These are phyloP conservation scores for Orthosia gracilis DNA, from an alignment of 2,888 invertebrate genomes.

Conservation along the genomic window DNA sequence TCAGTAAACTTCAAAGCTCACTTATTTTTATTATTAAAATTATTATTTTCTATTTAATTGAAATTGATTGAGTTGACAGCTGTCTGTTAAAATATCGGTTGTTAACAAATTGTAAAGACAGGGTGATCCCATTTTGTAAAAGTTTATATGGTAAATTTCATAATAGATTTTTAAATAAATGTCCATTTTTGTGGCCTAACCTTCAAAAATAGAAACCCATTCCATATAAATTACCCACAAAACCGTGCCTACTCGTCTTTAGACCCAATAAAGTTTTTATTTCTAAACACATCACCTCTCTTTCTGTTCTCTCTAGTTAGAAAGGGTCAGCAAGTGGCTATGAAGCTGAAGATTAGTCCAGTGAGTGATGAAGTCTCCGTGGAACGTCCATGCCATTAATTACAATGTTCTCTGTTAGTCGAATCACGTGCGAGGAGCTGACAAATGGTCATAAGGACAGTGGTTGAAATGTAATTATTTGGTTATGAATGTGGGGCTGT, in stretches of 20 bases:
- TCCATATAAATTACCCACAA: not conserved
- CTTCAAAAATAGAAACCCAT: not conserved
- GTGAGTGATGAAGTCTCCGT: slow-evolving; percentile 54
- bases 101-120: not conserved
- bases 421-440: slow-evolving; percentile 68
- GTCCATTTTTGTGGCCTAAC: not conserved
- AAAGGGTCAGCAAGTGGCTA: slow-evolving; percentile 35
- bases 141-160: not conserved
- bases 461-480: slow-evolving; percentile 71
- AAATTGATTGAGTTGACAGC: slow-evolving; percentile 16
- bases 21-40: not conserved
- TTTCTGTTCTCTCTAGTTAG: slow-evolving; percentile 2
- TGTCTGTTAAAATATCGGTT: not conserved
- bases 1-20: not conserved
- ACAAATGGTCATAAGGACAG: slow-evolving; percentile 72
- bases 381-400: slow-evolving; percentile 69
- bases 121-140: not conserved
- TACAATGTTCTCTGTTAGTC: slow-evolving; percentile 64
- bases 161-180: not conserved
- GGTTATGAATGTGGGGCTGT: slow-evolving; percentile 49
- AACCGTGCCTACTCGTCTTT: not conserved
- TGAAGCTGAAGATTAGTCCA: slow-evolving; percentile 59
- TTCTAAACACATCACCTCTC: slow-evolving; percentile 24
- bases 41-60: not conserved
- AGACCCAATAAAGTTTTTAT: slow-evolving; percentile 25